Evolutionary conservation across 2,113 vertebrate genomes (phyloP).

Genomic region (Petaurus breviceps): DNA sequence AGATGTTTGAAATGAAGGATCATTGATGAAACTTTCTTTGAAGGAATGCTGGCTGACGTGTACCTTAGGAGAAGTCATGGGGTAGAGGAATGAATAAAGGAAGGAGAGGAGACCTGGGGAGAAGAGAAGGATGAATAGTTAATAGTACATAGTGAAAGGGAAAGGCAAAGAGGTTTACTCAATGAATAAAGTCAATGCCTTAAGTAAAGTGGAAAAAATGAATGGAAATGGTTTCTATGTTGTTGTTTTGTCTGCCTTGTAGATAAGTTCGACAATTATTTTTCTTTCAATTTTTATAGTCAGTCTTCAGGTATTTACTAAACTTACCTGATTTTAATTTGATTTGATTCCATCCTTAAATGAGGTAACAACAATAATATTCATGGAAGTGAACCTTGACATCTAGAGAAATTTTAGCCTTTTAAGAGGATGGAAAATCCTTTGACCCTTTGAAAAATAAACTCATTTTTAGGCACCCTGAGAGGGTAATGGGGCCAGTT

Average conservation of each 20-base stretch:
- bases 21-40: slow-evolving; percentile 9
- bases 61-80: neutral
- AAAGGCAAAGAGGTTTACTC: slow-evolving; percentile 67
- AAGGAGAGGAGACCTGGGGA: slow-evolving; percentile 7
- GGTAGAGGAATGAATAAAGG: neutral
- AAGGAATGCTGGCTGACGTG: neutral
- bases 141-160: neutral
- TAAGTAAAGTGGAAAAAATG: rapidly evolving
- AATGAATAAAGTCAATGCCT: neutral
- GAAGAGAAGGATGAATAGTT: neutral
- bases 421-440: neutral
- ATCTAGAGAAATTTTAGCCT: neutral
- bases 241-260: neutral
- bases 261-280: neutral
- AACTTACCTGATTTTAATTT: neutral
- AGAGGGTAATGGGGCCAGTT: neutral
- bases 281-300: neutral
- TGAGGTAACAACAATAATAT: neutral
- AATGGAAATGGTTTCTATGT: neutral
- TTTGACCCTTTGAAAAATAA: no score
- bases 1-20: slow-evolving; percentile 10
- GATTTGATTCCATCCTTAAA: neutral
- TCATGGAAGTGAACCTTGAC: neutral
- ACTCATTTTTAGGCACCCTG: neutral
- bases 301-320: neutral